These are phyloP conservation scores for Hedya salicella DNA, from an alignment of 2,888 invertebrate species.

Conservation along the genomic window DNA sequence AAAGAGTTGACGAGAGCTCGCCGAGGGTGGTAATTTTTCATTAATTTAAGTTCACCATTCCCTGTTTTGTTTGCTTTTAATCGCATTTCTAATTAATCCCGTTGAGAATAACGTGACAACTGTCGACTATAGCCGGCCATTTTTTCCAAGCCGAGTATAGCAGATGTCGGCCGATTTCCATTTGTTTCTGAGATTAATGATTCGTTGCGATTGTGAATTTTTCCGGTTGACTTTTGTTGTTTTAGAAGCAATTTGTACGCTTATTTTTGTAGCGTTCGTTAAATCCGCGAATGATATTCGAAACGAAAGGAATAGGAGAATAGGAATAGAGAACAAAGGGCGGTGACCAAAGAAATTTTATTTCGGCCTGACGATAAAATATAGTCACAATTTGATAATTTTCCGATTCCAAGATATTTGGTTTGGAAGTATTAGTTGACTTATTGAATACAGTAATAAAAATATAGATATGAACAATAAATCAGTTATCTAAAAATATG, in stretches of 20 bases:
- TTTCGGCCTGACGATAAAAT: slow-evolving; percentile 13
- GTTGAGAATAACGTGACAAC: slow-evolving; percentile 86
- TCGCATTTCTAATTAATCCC: slow-evolving; percentile 86
- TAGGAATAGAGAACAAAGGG: slow-evolving; percentile 65
- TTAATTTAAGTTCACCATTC: slow-evolving; percentile 86
- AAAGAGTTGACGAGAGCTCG: slow-evolving; percentile 85
- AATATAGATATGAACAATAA: too few relatives aligned
- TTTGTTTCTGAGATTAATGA: slow-evolving; percentile 86
- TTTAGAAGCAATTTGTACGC: slow-evolving; percentile 85
- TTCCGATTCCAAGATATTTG: too few relatives aligned
- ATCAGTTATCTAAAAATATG: too few relatives aligned
- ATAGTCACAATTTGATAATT: background rate
- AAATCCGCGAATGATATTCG: slow-evolving; percentile 80
- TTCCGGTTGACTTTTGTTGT: slow-evolving; percentile 85
- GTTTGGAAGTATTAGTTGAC: background rate
- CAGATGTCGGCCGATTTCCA: slow-evolving; percentile 85
- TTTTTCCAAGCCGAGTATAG: slow-evolving; percentile 80
- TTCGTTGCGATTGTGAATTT: slow-evolving; percentile 85
- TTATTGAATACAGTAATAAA: too few relatives aligned
- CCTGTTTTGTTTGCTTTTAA: slow-evolving; percentile 86
- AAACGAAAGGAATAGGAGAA: slow-evolving; percentile 68
- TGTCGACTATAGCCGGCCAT: slow-evolving; percentile 83
- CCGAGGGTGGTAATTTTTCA: slow-evolving; percentile 85
- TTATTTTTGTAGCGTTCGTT: slow-evolving; percentile 83
- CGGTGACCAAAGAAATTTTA: slow-evolving; percentile 45